These are phyloP conservation scores for Netelia fuscicornis DNA, from an alignment of 2,888 invertebrate genomes.

Conservation along the genomic window DNA sequence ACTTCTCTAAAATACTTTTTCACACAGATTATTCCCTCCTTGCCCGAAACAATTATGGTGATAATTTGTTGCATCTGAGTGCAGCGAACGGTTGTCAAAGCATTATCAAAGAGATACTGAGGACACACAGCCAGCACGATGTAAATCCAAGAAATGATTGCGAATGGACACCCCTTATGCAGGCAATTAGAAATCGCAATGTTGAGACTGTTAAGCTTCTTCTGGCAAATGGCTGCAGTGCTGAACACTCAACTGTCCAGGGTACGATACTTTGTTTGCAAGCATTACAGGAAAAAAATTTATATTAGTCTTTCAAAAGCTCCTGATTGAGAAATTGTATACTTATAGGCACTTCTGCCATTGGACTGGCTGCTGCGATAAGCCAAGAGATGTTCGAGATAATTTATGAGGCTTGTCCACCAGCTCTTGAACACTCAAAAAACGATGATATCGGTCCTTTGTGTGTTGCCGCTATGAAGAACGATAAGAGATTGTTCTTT, in stretches of 20 bases:
- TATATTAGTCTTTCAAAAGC: not conserved
- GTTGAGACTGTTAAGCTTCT: constrained; percentile 77
- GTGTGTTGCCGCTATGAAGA: constrained; percentile 81
- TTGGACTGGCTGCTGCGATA: constrained; percentile 79
- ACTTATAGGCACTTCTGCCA: constrained; percentile 77
- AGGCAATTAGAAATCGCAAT: constrained; percentile 80
- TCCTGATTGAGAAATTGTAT: constrained; percentile 19
- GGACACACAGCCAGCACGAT: constrained; percentile 65
- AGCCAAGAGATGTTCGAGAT: constrained; percentile 78
- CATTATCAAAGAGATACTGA: constrained; percentile 75
- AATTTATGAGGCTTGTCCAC: constrained; percentile 75
- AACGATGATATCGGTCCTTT: constrained; percentile 80
- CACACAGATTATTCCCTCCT: constrained; percentile 78
- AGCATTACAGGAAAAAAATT: not conserved
- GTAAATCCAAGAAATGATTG: constrained; percentile 80
- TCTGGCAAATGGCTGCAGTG: constrained; percentile 73
- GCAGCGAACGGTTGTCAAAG: constrained; percentile 78
- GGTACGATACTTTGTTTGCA: constrained; percentile 71
- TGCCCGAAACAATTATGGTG: constrained; percentile 79
- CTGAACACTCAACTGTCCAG: constrained; percentile 77
- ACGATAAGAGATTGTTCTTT: constrained; percentile 79
- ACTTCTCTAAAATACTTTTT: constrained; percentile 10
- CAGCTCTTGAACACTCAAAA: constrained; percentile 74
- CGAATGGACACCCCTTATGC: constrained; percentile 83
- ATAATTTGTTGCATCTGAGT: constrained; percentile 79